Percentiles rank a stretch among this genome's conserved stretches.
Evolutionary conservation across 2,888 invertebrate species (phyloP).

Genomic region (Ophion obscuratus): DNA sequence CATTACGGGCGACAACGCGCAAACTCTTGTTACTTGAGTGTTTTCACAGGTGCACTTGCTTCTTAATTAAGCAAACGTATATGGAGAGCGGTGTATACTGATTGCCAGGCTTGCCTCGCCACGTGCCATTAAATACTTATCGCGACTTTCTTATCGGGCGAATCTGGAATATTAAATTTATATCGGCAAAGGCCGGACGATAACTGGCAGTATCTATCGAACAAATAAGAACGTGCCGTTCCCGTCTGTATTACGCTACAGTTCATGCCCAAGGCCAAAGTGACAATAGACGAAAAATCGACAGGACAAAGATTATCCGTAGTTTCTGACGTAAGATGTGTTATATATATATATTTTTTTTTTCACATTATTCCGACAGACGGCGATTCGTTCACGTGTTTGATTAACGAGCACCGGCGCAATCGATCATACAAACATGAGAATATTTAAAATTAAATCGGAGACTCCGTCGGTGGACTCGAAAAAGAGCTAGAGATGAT

Average conservation of each 20-base stretch:
- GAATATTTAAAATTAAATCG: slow-evolving; percentile 46
- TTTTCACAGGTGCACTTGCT: background rate
- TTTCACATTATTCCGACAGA: slow-evolving; percentile 3
- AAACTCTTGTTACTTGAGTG: background rate
- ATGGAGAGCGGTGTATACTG: background rate
- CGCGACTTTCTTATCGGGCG: slow-evolving; percentile 35
- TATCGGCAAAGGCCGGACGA: slow-evolving; percentile 36
- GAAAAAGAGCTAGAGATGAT: slow-evolving; percentile 22
- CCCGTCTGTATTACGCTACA: background rate
- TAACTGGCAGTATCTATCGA: slow-evolving; percentile 30
- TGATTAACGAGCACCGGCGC: slow-evolving; percentile 25
- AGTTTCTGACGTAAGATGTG: slow-evolving; percentile 1
- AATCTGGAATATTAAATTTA: slow-evolving; percentile 44
- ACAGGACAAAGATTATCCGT: slow-evolving; percentile 13
- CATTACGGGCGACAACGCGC: background rate
- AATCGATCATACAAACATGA: slow-evolving; percentile 33
- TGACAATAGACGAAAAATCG: slow-evolving; percentile 14
- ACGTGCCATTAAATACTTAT: slow-evolving; percentile 50
- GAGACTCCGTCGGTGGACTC: slow-evolving; percentile 8
- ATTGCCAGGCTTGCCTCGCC: background rate
- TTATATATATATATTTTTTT: background rate
- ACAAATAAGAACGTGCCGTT: background rate
- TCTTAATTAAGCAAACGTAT: background rate
- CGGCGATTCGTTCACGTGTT: background rate
- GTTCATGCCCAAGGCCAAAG: slow-evolving; percentile 9